These are phyloP conservation scores for Trypoxylus dichotomus DNA, from an alignment of 1,140 invertebrate genomes.

Conservation along the genomic window DNA sequence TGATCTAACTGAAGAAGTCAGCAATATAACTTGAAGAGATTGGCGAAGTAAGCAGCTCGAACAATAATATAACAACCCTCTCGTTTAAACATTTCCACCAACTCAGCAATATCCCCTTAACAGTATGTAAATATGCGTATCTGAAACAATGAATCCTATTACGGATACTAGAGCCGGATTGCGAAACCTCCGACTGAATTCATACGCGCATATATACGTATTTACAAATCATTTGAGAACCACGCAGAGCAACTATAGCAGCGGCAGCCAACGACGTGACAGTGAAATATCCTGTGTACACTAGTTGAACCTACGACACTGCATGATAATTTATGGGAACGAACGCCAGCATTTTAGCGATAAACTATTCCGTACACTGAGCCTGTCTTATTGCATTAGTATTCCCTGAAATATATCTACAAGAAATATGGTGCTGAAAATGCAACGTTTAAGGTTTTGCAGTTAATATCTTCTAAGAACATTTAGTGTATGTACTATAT, in stretches of 20 bases:
- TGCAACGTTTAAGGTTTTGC: neutral
- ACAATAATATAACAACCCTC: constrained; percentile 2
- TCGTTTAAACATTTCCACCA: constrained; percentile 21
- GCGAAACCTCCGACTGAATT: constrained; percentile 25
- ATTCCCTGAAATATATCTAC: neutral
- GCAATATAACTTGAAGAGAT: constrained; percentile 18
- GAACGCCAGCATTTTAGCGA: constrained; percentile 14
- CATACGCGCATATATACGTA: constrained; percentile 25
- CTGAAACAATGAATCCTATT: constrained; percentile 32
- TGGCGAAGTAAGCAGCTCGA: constrained; percentile 4
- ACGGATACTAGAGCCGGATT: constrained; percentile 24
- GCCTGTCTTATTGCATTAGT: constrained; percentile 22
- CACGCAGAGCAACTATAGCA: constrained; percentile 2
- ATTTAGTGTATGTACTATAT: neutral
- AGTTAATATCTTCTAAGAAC: neutral
- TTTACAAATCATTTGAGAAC: constrained; percentile 33
- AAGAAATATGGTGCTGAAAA: neutral
- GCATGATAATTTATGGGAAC: constrained; percentile 27
- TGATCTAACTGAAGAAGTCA: neutral
- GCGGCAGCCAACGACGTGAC: constrained; percentile 12
- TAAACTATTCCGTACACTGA: constrained; percentile 13
- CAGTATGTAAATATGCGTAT: constrained; percentile 32
- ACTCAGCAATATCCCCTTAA: constrained; percentile 29
- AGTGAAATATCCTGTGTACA: constrained; percentile 30
- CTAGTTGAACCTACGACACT: constrained; percentile 28